Evolutionary conservation across 1,140 invertebrate species (phyloP), one percentile per base, ranked within the genome.

Genomic region (Drosophila ironensis): DNA sequence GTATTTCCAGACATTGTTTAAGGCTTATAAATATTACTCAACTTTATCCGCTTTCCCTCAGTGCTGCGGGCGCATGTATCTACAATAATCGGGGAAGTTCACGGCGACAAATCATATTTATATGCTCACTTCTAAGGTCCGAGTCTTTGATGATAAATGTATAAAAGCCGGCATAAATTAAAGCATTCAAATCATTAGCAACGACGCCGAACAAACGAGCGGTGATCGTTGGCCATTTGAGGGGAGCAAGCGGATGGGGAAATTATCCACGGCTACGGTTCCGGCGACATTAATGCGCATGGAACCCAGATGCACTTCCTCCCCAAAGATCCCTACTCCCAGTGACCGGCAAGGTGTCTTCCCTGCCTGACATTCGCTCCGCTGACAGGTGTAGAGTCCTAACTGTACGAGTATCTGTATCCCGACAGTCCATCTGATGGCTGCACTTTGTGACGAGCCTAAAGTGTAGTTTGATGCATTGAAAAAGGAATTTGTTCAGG

Each of bases 241-340:
- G 47, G 28, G 11, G 14, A 16, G 27, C 2, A 30, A 33, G 50
- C 76, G 80, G 87, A 82, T 88, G 86, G 64, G 67, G 48, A 82
- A 88, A 88, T 88, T 88, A 88, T 88, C 78, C 87, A 88, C 87
- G 78, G 87, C 57, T 87, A 88, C 76, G 86, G 76, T 56, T 71
- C 11, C 14, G 45, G 48, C 59, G 60, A 73, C 54, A 71, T 72
- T 78, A 80, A 64, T 61, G 74, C 54, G 35, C 51, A 24, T 17
- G 20, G 22, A 38, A 7, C 30, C 41, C 41, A 47, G 54, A 35
- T 27, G 40, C 40, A 47, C 59, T 44, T 50, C 22, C 47, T 45
- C 53, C 60, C 17, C 30, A 40, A 48, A 47, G 54, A 17, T 46
- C 19, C 24, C 11, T 14, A 17, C 3, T 12, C 7, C 19, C 59